Evolutionary conservation across 2,888 invertebrate genomes (phyloP).

Genomic region (Smittia sp.): DNA sequence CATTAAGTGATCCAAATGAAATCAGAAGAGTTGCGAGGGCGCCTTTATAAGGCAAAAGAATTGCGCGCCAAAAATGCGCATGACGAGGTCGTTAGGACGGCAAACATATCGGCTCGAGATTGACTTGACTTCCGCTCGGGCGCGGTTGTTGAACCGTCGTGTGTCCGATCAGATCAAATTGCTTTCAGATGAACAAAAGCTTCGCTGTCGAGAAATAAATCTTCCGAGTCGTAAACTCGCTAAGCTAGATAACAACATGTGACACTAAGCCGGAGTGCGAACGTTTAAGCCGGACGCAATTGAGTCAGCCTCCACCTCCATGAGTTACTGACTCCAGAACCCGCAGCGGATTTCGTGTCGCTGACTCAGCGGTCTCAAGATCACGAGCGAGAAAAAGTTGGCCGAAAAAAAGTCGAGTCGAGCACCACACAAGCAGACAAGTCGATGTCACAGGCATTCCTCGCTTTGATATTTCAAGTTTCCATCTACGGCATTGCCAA

Average conservation of each 20-base stretch:
- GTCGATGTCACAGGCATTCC: conserved; percentile 38
- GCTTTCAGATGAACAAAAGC: too few relatives aligned
- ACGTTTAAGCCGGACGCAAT: too few relatives aligned
- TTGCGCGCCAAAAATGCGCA: background rate
- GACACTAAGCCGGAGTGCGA: too few relatives aligned
- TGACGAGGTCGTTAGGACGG: background rate
- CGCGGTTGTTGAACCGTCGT: background rate
- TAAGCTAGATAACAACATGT: too few relatives aligned
- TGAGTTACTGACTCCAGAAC: too few relatives aligned
- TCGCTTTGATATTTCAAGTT: conserved; percentile 36
- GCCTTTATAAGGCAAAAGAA: conserved; percentile 5
- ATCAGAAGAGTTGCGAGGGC: background rate
- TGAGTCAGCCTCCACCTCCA: too few relatives aligned
- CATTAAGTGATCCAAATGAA: conserved; percentile 13
- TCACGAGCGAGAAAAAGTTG: background rate
- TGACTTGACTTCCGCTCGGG: background rate
- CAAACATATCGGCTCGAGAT: background rate
- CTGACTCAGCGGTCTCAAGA: background rate
- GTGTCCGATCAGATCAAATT: background rate
- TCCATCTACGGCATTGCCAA: conserved; percentile 22
- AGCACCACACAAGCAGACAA: background rate
- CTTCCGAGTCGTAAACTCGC: too few relatives aligned
- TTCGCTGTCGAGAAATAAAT: too few relatives aligned
- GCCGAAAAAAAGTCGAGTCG: conserved; percentile 12
- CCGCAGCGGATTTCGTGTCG: too few relatives aligned